A percentile compares a stretch with the other conserved stretches of the same genome.
Conservation (phyloP, 92 coral and sea anemone species). For the Plumapathes pennacea region DNA sequence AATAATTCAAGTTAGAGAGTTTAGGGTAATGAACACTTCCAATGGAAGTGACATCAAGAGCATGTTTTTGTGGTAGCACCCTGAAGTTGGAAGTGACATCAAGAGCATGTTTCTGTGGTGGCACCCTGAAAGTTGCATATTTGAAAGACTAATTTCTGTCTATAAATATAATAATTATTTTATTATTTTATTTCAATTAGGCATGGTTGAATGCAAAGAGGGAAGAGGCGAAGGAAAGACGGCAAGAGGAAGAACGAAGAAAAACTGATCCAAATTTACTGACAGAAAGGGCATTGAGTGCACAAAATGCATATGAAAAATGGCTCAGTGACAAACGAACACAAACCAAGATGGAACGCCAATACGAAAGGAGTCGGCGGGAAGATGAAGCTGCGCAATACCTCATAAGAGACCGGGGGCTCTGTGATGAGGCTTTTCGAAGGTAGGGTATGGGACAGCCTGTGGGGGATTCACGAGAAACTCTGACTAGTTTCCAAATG, state of each 20-base stretch:
- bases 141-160: too few species aligned
- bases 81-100: too few species aligned
- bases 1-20: too few species aligned
- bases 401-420: slow-evolving; percentile 78
- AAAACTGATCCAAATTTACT: slow-evolving; percentile 51
- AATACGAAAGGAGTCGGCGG: slow-evolving; percentile 65
- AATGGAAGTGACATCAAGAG: too few species aligned
- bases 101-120: too few species aligned
- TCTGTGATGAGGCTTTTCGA: slow-evolving; percentile 95
- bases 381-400: slow-evolving; percentile 85
- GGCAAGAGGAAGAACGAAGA: slow-evolving; percentile 44
- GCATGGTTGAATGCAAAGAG: slow-evolving; percentile 88
- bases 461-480: too few species aligned
- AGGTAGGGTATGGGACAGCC: slow-evolving; percentile 55
- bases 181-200: slow-evolving; percentile 14
- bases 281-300: slow-evolving; percentile 30
- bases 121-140: too few species aligned
- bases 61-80: too few species aligned
- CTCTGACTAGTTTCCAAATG: too few species aligned
- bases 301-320: slow-evolving; percentile 67
- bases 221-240: slow-evolving; percentile 68
- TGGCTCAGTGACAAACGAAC: slow-evolving; percentile 73
- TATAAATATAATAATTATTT: neutral
- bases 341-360: slow-evolving; percentile 60
- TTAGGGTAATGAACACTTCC: too few species aligned